A percentile compares a stretch with the other conserved stretches of the same genome.
Evolutionary conservation across 2,888 invertebrate genomes (phyloP).

Genomic region (Cryptus viduatorius): DNA sequence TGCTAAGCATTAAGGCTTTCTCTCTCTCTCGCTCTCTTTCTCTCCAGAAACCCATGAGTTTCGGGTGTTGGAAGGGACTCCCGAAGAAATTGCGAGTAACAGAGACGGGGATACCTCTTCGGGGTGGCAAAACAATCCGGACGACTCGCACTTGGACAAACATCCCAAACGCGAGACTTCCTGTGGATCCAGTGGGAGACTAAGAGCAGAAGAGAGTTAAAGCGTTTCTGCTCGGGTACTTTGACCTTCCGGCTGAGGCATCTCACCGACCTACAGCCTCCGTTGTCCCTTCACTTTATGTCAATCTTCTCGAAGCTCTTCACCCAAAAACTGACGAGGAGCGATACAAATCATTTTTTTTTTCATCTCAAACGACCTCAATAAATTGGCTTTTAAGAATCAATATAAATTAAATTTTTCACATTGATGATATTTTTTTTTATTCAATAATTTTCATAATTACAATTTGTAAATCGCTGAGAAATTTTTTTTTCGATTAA

Average conservation of each 20-base stretch:
- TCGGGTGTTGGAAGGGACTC: constrained; percentile 13
- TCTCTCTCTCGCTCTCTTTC: constrained; percentile 26
- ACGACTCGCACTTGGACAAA: constrained; percentile 78
- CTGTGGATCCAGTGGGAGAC: constrained; percentile 60
- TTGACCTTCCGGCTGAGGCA: constrained; percentile 43
- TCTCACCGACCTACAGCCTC: neutral
- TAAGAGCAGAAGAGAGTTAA: constrained; percentile 19
- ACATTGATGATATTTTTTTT: too few species aligned
- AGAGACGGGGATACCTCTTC: constrained; percentile 42
- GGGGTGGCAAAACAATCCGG: constrained; percentile 75
- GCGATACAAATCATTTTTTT: constrained; percentile 20
- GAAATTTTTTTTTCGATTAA: too few species aligned
- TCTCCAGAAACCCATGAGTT: constrained; percentile 34
- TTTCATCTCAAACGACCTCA: neutral
- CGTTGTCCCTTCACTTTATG: constrained; percentile 6
- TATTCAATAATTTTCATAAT: too few species aligned
- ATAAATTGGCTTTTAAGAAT: too few species aligned
- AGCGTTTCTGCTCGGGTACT: constrained; percentile 39
- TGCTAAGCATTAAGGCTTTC: constrained; percentile 56
- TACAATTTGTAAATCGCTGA: too few species aligned
- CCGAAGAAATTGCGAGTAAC: constrained; percentile 68
- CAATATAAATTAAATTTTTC: too few species aligned
- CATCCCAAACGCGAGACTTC: constrained; percentile 77
- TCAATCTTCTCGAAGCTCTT: neutral
- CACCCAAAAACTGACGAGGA: neutral